Base-by-base conservation (phyloP, 2,797 vertebrate species). In the Gallirallus australis region DNA sequence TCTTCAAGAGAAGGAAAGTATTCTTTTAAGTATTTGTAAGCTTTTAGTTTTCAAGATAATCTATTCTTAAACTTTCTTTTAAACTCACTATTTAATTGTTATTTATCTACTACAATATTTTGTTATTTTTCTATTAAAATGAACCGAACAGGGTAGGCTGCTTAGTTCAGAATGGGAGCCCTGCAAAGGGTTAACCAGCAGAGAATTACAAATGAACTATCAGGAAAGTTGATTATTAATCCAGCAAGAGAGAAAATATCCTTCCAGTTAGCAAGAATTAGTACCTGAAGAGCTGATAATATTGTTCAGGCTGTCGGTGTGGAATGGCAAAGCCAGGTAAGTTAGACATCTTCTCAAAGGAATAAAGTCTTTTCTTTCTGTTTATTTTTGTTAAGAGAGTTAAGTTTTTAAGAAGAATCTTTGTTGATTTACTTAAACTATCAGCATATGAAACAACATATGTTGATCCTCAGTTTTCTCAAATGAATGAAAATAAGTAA, bases 181-280 rank as follows among this genome's bases (percentile, higher is more conserved):
- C 97, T 98, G 97, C 96, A 97, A 98, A 98, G 98, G 99, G 99
- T 99, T 99, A 99, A 99, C 98, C 98, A 99, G 99, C 98, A 98
- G 98, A 98, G 98, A 99, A 99, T 99, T 98, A 98, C 99, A 99
- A 99, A 99, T 99, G 99, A 99, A 99, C 98, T 98, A 98, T 99
- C 99, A 99, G 98, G 98, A 98, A 98, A 98, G 98, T 98, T 99
- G 99, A 99, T 99, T 99, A 99, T 99, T 99, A 99, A 99, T 99
- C 98, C 98, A 98, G 98, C 97, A 98, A 97, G 98, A 97, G 98
- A 98, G 97, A 98, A 98, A 98, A 98, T 98, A 98, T 98, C 97
- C 98, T 98, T 98, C 98, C 97, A 97, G 97, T 98, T 98, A 97
- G 97, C 97, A 98, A 98, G 98, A 98, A 98, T 98, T 98, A 98